Evolutionary conservation across 2,888 invertebrate genomes (phyloP).

Genomic region (Caenorhabditis wallacei): DNA sequence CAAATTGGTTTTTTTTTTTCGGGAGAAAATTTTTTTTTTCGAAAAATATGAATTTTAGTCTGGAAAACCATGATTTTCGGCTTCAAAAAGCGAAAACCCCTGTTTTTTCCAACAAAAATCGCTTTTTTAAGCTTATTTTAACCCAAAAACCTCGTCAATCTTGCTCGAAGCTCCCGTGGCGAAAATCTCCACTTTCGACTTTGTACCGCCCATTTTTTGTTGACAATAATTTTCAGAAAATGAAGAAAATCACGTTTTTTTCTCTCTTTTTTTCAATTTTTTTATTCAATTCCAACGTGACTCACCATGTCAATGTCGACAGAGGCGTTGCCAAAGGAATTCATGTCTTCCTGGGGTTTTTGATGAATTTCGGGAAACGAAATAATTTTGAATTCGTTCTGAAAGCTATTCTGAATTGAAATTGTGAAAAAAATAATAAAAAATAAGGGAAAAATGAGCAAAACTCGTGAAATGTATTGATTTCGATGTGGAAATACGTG

Average conservation of each 20-base stretch:
- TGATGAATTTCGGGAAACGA: conserved; percentile 66
- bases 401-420: neutral
- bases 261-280: conserved; percentile 2
- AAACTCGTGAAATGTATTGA: conserved; percentile 6
- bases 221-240: too few species aligned
- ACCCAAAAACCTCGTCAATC: conserved; percentile 28
- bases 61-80: too few species aligned
- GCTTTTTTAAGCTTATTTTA: too few species aligned
- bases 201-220: conserved; percentile 41
- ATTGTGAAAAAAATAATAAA: too few species aligned
- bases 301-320: conserved; percentile 77
- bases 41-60: too few species aligned
- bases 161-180: conserved; percentile 39
- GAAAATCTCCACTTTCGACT: conserved; percentile 58
- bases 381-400: conserved; percentile 48
- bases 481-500: conserved; percentile 20
- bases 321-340: conserved; percentile 73
- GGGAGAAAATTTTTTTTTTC: too few species aligned
- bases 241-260: conserved; percentile 5
- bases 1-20: too few species aligned
- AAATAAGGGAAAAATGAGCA: neutral
- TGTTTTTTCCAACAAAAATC: too few species aligned
- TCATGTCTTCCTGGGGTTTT: conserved; percentile 63
- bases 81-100: too few species aligned
- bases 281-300: conserved; percentile 23